Base-by-base conservation (phyloP, 2,888 invertebrate species). In the Hylaea fasciaria region DNA sequence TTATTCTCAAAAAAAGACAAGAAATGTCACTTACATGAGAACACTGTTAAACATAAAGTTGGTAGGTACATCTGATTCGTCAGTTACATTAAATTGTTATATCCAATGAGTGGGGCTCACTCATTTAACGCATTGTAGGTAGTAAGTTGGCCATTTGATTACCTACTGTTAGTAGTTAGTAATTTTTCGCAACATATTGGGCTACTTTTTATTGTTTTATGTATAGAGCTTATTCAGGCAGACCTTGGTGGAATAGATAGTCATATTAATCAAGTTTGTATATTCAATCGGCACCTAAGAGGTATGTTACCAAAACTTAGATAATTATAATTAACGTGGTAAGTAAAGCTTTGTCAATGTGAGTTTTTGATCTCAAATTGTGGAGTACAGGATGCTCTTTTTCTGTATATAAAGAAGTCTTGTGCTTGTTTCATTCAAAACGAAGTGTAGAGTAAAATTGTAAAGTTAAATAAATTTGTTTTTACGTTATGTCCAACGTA, bases 291-390 rank as follows among this genome's bases (percentile, higher is more conserved):
- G 41, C 57, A 64, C 65, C 64, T 66, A 68, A 62, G 65, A 68
- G 65, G 67, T 62, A 62, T 47, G 71, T 71, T 71, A 71, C 69
- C 70, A 71, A 60, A 60, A 54, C 52, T 47, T 66, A 65, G 50
- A 44, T 57, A 56, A 68, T 28, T 57, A 64, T n/a, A n/a, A n/a
- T 40, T 54, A 60, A 65, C 46, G 5, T 62, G n/a, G 37, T 45
- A 57, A 62, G 44, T 50, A 77, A 78, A 62, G 73, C 77, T 81
- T 78, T 74, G 73, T 80, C 69, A 69, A 70, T 79, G 81, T 84
- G 81, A 80, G 82, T 82, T 82, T 76, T 80, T 84, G 86, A 86
- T 86, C 86, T 86, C 86, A 84, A n/a, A 73, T 68, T 59, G 55
- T 70, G 58, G 46, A 70, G 57, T 64, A 65, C 68, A 66, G 60